Evolutionary conservation across 2,888 invertebrate species (phyloP).

Genomic region (Tolmerus cingulatus): DNA sequence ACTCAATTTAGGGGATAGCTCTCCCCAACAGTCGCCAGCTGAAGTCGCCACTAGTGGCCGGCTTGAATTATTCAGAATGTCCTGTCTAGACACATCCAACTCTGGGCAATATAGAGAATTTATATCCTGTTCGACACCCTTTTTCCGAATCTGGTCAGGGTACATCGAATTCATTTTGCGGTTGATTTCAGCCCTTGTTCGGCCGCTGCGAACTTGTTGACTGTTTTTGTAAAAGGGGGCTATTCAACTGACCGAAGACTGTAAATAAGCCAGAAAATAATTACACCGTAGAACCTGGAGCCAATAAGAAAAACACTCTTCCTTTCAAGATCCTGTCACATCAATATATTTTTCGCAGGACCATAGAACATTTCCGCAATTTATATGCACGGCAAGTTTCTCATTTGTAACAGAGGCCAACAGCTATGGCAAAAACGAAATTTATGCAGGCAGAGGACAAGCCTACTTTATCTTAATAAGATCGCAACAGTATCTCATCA

Average conservation of each 20-base stretch:
- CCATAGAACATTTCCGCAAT: not conserved
- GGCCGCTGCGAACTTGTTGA: not conserved
- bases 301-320: not conserved
- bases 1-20: not conserved
- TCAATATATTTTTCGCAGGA: not conserved
- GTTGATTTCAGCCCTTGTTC: conserved; percentile 2
- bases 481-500: conserved; percentile 25
- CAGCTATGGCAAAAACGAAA: not conserved
- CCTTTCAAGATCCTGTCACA: not conserved
- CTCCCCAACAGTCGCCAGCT: not conserved
- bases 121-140: conserved; percentile 6
- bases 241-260: not conserved
- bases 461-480: conserved; percentile 31
- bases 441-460: conserved; percentile 1
- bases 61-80: conserved; percentile 31
- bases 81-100: conserved; percentile 12
- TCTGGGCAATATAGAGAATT: conserved; percentile 11
- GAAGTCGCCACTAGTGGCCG: not conserved
- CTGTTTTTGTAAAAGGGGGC: not conserved
- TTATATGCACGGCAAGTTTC: conserved; percentile 1
- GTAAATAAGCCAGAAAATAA: not conserved
- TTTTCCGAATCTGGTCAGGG: conserved; percentile 1
- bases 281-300: not conserved
- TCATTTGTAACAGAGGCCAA: not conserved
- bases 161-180: conserved; percentile 29